phyloP scores from a whole-genome alignment of 2,888 invertebrate genomes.

The Dichetophora obliterata region DNA sequence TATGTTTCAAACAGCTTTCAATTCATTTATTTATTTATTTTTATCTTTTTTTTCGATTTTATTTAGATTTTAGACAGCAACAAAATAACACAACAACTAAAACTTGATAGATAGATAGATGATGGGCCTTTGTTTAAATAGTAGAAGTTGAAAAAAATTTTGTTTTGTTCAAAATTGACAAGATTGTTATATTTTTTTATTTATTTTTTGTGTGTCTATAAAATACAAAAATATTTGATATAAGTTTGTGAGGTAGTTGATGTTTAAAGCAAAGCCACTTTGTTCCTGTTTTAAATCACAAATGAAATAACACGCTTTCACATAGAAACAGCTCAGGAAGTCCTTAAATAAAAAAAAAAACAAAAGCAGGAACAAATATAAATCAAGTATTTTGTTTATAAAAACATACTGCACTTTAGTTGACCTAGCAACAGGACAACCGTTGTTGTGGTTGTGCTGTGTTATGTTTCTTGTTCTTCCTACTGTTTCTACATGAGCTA shows the following conservation, averaged over 20 bases:
- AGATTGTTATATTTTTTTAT: constrained; percentile 34
- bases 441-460: constrained; percentile 7
- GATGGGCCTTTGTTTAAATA: neutral
- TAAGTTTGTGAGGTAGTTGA: constrained; percentile 48
- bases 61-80: constrained; percentile 9
- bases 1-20: constrained; percentile 1
- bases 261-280: constrained; percentile 40
- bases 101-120: neutral
- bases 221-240: constrained; percentile 49
- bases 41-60: neutral
- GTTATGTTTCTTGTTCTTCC: constrained; percentile 8
- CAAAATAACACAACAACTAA: neutral
- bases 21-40: constrained; percentile 14
- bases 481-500: no score
- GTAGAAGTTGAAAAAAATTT: constrained; percentile 26
- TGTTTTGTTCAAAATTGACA: constrained; percentile 26
- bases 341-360: neutral
- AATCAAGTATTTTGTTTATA: constrained; percentile 40
- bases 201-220: constrained; percentile 33
- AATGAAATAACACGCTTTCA: neutral
- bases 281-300: constrained; percentile 27
- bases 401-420: constrained; percentile 34
- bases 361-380: neutral
- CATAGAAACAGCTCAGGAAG: neutral
- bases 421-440: constrained; percentile 44